These are phyloP conservation scores for Hydropsyche betteni DNA, from an alignment of 2,888 invertebrate genomes.

Conservation along the genomic window DNA sequence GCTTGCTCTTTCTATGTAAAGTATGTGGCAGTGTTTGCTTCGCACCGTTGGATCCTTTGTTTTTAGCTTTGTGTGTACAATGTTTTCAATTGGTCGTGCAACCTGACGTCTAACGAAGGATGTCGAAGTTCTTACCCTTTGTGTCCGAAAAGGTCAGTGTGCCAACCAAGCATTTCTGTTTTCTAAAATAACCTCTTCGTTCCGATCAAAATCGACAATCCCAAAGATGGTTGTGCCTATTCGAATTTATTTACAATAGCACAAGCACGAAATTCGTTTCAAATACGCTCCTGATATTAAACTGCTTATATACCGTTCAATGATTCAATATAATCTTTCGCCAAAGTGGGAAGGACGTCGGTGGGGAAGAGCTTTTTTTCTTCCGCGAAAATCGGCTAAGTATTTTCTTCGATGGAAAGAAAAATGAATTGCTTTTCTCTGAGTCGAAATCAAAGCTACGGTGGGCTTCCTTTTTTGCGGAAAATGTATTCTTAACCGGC, in stretches of 20 bases:
- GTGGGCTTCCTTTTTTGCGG: slow-evolving; percentile 28
- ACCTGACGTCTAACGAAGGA: slow-evolving; percentile 13
- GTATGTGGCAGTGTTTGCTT: slow-evolving; percentile 39
- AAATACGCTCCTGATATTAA: neutral
- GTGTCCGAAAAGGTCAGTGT: slow-evolving; percentile 47
- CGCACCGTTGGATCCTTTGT: slow-evolving; percentile 48
- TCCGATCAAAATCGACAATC: neutral
- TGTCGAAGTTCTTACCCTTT: slow-evolving; percentile 41
- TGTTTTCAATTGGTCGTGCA: slow-evolving; percentile 49
- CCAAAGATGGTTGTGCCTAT: neutral
- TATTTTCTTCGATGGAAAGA: slow-evolving; percentile 29
- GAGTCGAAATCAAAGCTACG: slow-evolving; percentile 28
- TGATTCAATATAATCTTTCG: slow-evolving; percentile 14
- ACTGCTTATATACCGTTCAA: slow-evolving; percentile 14
- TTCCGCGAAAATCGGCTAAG: slow-evolving; percentile 23
- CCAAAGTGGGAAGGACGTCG: neutral
- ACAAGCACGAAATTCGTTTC: neutral
- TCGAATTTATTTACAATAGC: neutral
- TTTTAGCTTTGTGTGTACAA: slow-evolving; percentile 46
- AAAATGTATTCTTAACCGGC: slow-evolving; percentile 37
- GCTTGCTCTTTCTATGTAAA: slow-evolving; percentile 44
- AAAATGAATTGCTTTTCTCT: slow-evolving; percentile 27
- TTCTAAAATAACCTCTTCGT: neutral
- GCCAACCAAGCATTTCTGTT: slow-evolving; percentile 37
- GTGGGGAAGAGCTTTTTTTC: slow-evolving; percentile 12